Conservation (phyloP, 2,888 invertebrate species). For the Machimus atricapillus region DNA sequence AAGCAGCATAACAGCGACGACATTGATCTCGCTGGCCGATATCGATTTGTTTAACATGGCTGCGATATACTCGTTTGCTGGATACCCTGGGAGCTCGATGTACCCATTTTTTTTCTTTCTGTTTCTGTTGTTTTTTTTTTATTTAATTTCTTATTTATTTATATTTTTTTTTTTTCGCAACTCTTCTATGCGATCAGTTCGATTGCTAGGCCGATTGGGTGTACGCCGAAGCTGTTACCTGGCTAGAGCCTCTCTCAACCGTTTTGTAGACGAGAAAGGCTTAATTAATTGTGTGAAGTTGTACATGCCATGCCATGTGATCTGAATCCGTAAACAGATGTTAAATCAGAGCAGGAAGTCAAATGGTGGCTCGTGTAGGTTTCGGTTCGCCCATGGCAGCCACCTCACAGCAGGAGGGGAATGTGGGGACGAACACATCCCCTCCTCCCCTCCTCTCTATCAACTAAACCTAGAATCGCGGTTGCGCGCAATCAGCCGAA, state of each 20-base stretch:
- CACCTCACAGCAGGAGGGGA: neutral
- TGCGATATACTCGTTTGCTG: slow-evolving; percentile 32
- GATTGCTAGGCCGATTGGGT: slow-evolving; percentile 27
- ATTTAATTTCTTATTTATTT: neutral
- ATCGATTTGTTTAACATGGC: slow-evolving; percentile 52
- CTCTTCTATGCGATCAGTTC: slow-evolving; percentile 27
- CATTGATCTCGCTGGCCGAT: slow-evolving; percentile 51
- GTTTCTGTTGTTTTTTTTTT: neutral
- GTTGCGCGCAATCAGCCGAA: neutral
- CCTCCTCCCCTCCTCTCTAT: neutral
- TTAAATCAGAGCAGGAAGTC: slow-evolving; percentile 50
- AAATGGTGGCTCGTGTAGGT: slow-evolving; percentile 41
- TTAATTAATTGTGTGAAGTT: slow-evolving; percentile 53
- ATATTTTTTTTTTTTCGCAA: neutral
- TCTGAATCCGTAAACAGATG: slow-evolving; percentile 52
- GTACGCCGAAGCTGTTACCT: slow-evolving; percentile 1
- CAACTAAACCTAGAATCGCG: neutral
- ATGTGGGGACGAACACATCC: neutral
- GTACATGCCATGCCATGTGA: slow-evolving; percentile 50
- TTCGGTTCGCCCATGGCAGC: neutral
- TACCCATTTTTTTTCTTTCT: neutral
- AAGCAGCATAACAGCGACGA: slow-evolving; percentile 47
- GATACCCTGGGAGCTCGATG: neutral
- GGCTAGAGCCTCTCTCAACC: neutral
- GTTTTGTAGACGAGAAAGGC: slow-evolving; percentile 49